phyloP scores from a whole-genome alignment of 1,140 invertebrate genomes.

The Cylas formicarius region DNA sequence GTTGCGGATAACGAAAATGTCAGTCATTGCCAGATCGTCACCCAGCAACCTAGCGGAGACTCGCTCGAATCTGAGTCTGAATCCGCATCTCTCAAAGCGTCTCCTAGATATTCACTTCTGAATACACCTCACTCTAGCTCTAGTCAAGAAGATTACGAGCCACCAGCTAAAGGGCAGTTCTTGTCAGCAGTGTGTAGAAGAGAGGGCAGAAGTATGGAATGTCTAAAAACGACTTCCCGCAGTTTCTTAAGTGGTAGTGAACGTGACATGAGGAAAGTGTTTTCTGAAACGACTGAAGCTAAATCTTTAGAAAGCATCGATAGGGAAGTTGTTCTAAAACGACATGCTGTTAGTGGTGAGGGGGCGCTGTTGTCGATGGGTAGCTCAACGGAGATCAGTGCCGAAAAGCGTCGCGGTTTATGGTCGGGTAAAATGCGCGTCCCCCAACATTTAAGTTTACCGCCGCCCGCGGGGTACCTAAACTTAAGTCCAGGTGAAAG shows the following conservation, averaged over 20 bases:
- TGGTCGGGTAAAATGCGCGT: constrained; percentile 54
- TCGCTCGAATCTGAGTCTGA: constrained; percentile 40
- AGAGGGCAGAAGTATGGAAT: constrained; percentile 64
- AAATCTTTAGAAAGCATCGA: constrained; percentile 51
- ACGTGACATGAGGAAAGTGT: constrained; percentile 53
- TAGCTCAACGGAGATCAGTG: constrained; percentile 35
- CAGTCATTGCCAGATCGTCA: constrained; percentile 43
- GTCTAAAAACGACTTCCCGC: constrained; percentile 46
- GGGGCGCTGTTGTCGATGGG: constrained; percentile 42
- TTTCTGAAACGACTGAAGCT: constrained; percentile 44
- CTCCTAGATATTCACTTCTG: constrained; percentile 34
- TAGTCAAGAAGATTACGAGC: constrained; percentile 62
- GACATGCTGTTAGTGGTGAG: constrained; percentile 53
- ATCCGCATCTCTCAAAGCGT: constrained; percentile 27
- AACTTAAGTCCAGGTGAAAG: constrained; percentile 49
- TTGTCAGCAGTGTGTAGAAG: constrained; percentile 49
- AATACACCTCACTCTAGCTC: constrained; percentile 62
- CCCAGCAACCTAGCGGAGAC: constrained; percentile 44
- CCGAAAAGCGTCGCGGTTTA: constrained; percentile 56
- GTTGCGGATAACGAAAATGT: constrained; percentile 15
- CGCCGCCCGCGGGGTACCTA: constrained; percentile 48
- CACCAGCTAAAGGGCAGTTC: constrained; percentile 50
- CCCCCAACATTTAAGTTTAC: constrained; percentile 62
- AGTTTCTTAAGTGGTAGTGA: constrained; percentile 56
- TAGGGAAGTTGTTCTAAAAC: constrained; percentile 50